Evolutionary conservation across 2,888 invertebrate species (phyloP), one percentile per base, ranked within the genome.

Genomic region (Cistogaster globosa): DNA sequence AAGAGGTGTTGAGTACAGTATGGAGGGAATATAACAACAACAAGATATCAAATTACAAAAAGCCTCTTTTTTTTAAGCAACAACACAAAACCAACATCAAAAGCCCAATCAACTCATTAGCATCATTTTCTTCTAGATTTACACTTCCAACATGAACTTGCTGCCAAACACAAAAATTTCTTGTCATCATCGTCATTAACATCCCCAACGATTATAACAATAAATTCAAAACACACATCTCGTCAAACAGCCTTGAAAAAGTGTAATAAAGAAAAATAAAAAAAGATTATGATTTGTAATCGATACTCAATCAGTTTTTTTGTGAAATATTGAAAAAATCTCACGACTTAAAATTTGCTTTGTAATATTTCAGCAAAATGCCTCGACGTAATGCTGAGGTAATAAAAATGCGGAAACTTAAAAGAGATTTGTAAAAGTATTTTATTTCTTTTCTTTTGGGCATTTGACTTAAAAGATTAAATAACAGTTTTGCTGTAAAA

Each of bases 91-190:
- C 14, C 42, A 67, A 83, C 65, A 76, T 60, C 67, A 76, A 58
- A 83, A 80, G 72, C 57, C 60, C 67, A 77, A 77, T 77, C 77
- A 81, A 77, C 62, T 69, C 77, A 77, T 63, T 77, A 63, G 51
- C 77, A 77, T 65, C 65, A 60, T 51, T 75, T 63, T 69, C 74
- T 58, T 74, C 58, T 53, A 45, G 32, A 58, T 38, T 57, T 58
- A 51, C 58, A 65, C 38, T 16, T 8, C 8, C 42, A n/a, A 5
- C 6, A 6, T 16, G 11, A 22, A 32, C 32, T 32, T 32, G 5
- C 32, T 32, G 20, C 18, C 22, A 8, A 51, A 51, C 22, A 68
- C 14, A 32, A 20, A 67, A 48, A 57, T 58, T 48, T 76, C 12
- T 60, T 11, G 26, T n/a, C 51, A 26, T n/a, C 63, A 14, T 22